Conservation (phyloP, 2,888 invertebrate genomes). For the Fabriciana adippe region DNA sequence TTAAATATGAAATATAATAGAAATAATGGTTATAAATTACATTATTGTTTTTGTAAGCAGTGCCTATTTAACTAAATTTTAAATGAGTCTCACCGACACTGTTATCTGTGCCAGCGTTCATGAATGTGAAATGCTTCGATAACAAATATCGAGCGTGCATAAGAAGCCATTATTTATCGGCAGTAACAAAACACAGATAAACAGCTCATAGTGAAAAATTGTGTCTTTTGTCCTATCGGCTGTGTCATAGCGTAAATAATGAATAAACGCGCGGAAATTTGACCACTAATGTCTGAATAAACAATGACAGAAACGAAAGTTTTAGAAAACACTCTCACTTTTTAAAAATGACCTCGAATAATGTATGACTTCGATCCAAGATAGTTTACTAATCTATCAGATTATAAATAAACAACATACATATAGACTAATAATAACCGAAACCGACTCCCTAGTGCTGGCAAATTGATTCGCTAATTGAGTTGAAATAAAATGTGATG, state of each 20-base stretch:
- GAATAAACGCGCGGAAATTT: conserved; percentile 14
- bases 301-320: conserved; percentile 18
- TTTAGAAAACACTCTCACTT: too few species aligned
- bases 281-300: not conserved
- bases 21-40: not conserved
- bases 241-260: conserved; percentile 10
- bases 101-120: conserved; percentile 52
- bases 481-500: too few species aligned
- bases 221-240: conserved; percentile 17
- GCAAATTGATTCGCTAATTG: too few species aligned
- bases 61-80: not conserved
- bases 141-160: conserved; percentile 45
- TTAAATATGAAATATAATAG: not conserved
- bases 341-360: too few species aligned
- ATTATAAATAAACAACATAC: too few species aligned
- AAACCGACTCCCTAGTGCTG: too few species aligned
- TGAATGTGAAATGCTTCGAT: conserved; percentile 53
- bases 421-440: too few species aligned
- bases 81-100: conserved; percentile 51
- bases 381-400: too few species aligned
- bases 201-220: conserved; percentile 23
- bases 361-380: too few species aligned
- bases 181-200: conserved; percentile 44
- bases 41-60: not conserved
- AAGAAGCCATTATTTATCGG: conserved; percentile 48